Conservation (phyloP, 2,888 invertebrate species). For the Lutraria lutraria region DNA sequence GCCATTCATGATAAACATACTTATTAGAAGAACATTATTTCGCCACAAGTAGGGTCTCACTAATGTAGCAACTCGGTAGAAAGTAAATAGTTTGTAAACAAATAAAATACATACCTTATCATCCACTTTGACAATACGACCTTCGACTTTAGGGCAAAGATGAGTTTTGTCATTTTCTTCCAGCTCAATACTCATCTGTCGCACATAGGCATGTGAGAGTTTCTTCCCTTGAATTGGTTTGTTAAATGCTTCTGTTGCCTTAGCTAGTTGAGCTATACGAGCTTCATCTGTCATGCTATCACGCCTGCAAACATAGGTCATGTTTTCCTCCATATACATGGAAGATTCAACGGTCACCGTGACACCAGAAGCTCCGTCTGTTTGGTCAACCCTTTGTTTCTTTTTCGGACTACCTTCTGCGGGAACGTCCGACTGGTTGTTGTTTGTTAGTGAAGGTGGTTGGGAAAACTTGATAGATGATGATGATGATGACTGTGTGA, state of each 20-base stretch:
- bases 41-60: too few species aligned
- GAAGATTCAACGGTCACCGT: not conserved
- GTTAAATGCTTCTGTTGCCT: constrained; percentile 26
- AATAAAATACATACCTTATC: constrained; percentile 89
- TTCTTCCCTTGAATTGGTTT: constrained; percentile 44
- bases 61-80: too few species aligned
- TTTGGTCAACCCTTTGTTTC: constrained; percentile 22
- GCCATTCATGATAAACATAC: too few species aligned
- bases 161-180: constrained; percentile 94
- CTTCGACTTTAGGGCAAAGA: constrained; percentile 93
- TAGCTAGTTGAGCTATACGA: constrained; percentile 51
- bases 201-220: constrained; percentile 69
- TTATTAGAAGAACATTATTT: too few species aligned
- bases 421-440: constrained; percentile 18
- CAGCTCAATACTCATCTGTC: constrained; percentile 89
- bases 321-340: not conserved
- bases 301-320: constrained; percentile 65
- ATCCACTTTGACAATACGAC: constrained; percentile 92
- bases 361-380: not conserved
- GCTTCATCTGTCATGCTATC: constrained; percentile 69
- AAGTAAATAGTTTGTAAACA: not conserved
- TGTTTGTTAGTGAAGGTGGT: constrained; percentile 11
- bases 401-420: constrained; percentile 44
- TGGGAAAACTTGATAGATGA: constrained; percentile 11
- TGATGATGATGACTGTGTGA: not conserved